phyloP scores from a whole-genome alignment of 2,888 invertebrate species.

The Thysanoteuthis rhombus region DNA sequence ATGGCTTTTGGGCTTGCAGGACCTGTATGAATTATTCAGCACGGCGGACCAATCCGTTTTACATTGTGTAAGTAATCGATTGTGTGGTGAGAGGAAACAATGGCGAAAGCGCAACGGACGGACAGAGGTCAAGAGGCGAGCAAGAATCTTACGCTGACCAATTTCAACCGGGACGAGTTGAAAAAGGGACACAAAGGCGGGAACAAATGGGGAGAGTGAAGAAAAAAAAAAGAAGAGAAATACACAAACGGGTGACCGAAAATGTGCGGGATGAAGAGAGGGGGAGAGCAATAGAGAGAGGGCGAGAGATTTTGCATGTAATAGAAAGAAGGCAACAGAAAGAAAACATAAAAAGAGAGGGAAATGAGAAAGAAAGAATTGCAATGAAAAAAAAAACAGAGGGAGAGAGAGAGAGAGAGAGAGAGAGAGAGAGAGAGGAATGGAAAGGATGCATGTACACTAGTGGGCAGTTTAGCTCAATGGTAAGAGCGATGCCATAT shows the following conservation, averaged over 20 bases:
- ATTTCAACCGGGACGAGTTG: neutral
- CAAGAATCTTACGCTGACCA: conserved; percentile 12
- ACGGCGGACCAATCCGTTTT: neutral
- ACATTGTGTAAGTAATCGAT: neutral
- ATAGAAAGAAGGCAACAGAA: too few relatives aligned
- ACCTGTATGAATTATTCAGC: neutral
- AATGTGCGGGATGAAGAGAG: too few relatives aligned
- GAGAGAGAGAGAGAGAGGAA: too few relatives aligned
- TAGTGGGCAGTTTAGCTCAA: too few relatives aligned
- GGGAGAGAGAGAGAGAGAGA: too few relatives aligned
- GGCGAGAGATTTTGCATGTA: too few relatives aligned
- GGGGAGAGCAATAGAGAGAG: too few relatives aligned
- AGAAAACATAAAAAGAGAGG: too few relatives aligned
- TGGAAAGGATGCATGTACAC: too few relatives aligned
- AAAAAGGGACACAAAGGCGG: neutral
- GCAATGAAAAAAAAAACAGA: too few relatives aligned
- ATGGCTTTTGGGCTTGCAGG: neutral
- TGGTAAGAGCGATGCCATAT: too few relatives aligned
- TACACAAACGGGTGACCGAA: neutral
- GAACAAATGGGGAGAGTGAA: neutral
- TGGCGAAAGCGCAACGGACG: neutral
- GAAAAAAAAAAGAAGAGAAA: neutral
- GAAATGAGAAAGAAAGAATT: too few relatives aligned
- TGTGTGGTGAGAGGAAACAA: neutral
- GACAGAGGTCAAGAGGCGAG: conserved; percentile 12